Base-by-base conservation (phyloP, 2,113 vertebrate species). In the Conger conger region DNA sequence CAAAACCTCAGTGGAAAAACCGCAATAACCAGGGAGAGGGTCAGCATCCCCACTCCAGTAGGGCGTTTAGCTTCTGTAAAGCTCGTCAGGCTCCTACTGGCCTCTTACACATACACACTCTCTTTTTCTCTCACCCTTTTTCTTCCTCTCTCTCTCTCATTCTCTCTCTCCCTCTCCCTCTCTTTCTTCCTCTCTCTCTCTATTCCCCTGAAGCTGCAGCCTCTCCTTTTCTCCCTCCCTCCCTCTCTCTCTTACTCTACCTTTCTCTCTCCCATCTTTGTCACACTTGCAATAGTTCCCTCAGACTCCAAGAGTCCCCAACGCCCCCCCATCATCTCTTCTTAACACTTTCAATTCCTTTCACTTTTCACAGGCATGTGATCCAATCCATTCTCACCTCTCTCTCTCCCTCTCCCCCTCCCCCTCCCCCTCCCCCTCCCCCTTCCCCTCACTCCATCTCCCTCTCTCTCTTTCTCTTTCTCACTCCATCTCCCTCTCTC, bases 111-210 rank as follows among this genome's bases (percentile, higher is more conserved):
- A 13, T 20, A 8, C 68, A n/a, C 27, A 5, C n/a, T 33, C 68
- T 11, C n/a, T 13, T n/a, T n/a, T n/a, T n/a, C n/a, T n/a, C n/a
- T n/a, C n/a, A n/a, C n/a, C 20, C 57, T 60, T 60, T 13, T 23
- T 8, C 68, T 33, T 20, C 1, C 68, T 20, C 27, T 23, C n/a
- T 33, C 68, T 11, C n/a, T 13, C 68, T 11, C 68, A 4, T 7
- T 63, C 42, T 60, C 30, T 40, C 81, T 79, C 68, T 3, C 80
- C 60, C 8, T 20, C 11, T 76, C 63, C 60, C 42, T 35, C 81
- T 57, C 60, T 50, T 17, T 53, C 37, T 77, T 60, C 76, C 60
- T 82, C 73, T 54, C 63, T 30, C 84, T 54, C 79, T 30, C n/a
- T 77, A 45, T 37, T 73, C 36, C 85, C 60, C 63, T n/a, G 40